Conservation (phyloP, 2,113 vertebrate species). For the Xenus cinereus region DNA sequence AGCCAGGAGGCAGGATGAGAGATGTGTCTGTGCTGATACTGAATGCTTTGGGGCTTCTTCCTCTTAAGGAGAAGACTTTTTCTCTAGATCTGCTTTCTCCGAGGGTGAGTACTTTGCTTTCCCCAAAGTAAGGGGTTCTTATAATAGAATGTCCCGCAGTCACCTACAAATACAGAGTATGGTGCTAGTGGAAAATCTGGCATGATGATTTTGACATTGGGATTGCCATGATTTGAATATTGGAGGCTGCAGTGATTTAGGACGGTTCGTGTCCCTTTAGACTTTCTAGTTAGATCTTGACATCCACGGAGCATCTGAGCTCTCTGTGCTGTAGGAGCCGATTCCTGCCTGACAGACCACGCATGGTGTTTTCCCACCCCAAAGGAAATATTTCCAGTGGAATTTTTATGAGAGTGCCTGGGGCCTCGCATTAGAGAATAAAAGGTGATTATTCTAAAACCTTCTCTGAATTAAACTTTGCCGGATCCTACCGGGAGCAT, state of each 20-base stretch:
- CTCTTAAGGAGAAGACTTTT: background rate
- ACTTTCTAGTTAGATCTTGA: background rate
- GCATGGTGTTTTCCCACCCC: constrained; percentile 40
- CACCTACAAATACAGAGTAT: background rate
- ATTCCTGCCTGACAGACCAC: background rate
- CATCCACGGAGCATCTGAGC: background rate
- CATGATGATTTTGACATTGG: background rate
- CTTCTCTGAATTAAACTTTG: background rate
- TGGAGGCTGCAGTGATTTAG: background rate
- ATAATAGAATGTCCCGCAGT: background rate
- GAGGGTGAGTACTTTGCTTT: background rate
- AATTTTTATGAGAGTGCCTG: constrained; percentile 38
- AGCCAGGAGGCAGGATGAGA: background rate
- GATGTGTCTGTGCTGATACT: rapidly evolving
- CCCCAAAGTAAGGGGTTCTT: background rate
- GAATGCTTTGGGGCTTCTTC: background rate
- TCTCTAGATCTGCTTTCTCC: background rate
- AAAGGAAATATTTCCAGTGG: constrained; percentile 37
- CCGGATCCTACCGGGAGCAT: background rate
- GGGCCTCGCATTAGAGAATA: background rate
- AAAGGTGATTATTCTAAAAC: background rate
- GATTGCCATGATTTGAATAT: background rate
- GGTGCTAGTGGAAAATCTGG: background rate
- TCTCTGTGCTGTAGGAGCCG: background rate
- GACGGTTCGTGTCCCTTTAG: background rate